Evolutionary conservation across 1,140 invertebrate genomes (phyloP).

Genomic region (Chymomyza costata): DNA sequence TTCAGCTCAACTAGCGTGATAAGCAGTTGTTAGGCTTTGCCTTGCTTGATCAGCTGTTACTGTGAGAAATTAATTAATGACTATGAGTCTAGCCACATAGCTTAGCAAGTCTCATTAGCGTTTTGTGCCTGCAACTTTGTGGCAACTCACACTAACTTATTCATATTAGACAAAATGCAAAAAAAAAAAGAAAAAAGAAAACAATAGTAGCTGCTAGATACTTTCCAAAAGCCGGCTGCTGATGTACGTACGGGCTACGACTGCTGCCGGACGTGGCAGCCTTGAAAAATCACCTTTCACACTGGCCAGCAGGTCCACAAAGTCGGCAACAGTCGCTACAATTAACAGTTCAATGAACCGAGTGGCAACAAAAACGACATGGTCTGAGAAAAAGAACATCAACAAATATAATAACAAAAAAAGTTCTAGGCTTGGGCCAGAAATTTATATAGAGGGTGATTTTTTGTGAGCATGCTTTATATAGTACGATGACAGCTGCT

Average conservation of each 20-base stretch:
- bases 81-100: no score
- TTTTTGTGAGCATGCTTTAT: no score
- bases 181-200: constrained; percentile 18
- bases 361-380: background rate
- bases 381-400: constrained; percentile 1
- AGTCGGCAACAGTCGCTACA: constrained; percentile 54
- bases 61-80: constrained; percentile 49
- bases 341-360: constrained; percentile 72
- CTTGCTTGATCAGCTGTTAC: background rate
- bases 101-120: no score
- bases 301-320: constrained; percentile 30
- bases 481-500: no score
- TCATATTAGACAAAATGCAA: no score
- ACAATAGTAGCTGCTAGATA: constrained; percentile 7
- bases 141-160: no score
- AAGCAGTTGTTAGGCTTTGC: background rate
- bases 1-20: constrained; percentile 1
- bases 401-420: constrained; percentile 12
- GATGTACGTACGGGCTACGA: constrained; percentile 10
- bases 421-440: no score
- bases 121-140: no score
- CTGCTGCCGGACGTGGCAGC: constrained; percentile 54
- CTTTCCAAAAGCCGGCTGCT: constrained; percentile 16
- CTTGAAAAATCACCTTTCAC: constrained; percentile 74
- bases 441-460: no score